Conservation (phyloP, 2,888 invertebrate species). For the Alloscopus bannaensis region DNA sequence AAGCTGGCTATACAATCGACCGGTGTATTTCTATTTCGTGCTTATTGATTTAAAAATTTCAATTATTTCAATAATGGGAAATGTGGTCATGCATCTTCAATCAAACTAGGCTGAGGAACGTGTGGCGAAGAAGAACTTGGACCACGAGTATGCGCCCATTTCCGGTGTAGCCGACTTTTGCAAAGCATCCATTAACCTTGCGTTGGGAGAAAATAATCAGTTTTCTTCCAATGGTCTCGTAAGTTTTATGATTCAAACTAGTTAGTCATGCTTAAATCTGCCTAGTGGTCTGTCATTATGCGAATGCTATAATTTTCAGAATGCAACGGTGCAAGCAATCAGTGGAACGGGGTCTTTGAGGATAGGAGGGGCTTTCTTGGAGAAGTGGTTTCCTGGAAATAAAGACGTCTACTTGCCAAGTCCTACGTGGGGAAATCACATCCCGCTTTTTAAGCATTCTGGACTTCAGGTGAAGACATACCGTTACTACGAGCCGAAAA, state of each 20-base stretch:
- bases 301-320: constrained; percentile 77
- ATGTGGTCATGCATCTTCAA: constrained; percentile 28
- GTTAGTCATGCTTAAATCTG: too few relatives aligned
- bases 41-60: neutral
- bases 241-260: constrained; percentile 76
- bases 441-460: constrained; percentile 92
- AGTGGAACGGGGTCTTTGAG: constrained; percentile 98
- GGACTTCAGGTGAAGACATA: constrained; percentile 91
- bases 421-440: constrained; percentile 99
- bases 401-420: constrained; percentile 92
- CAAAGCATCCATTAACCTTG: constrained; percentile 88
- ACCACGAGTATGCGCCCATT: constrained; percentile 97
- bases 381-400: constrained; percentile 85
- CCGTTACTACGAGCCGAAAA: constrained; percentile 92
- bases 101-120: constrained; percentile 86
- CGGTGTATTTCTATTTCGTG: neutral
- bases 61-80: neutral
- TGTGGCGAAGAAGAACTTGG: constrained; percentile 82
- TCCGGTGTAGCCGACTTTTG: constrained; percentile 90
- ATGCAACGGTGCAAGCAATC: constrained; percentile 86
- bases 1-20: neutral
- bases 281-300: too few relatives aligned
- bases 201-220: constrained; percentile 87
- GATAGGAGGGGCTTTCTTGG: constrained; percentile 92
- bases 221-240: constrained; percentile 84